phyloP scores from a whole-genome alignment of 2,797 vertebrate species.

The Anguilla marmorata region DNA sequence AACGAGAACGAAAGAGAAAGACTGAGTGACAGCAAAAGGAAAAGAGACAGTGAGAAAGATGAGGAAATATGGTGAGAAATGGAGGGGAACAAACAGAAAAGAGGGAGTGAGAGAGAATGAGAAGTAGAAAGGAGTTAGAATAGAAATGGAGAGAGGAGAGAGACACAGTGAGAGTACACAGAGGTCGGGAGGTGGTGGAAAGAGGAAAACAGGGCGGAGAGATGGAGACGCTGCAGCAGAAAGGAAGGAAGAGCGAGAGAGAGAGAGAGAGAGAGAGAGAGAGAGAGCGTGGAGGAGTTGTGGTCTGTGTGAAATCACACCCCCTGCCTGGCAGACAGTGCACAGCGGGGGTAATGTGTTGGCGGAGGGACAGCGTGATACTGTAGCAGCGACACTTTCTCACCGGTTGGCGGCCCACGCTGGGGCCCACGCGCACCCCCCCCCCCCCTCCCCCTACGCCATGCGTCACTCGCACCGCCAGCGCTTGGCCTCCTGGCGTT shows the following conservation, averaged over 20 bases:
- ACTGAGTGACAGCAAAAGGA: neutral
- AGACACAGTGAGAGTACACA: neutral
- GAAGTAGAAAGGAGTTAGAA: constrained; percentile 8
- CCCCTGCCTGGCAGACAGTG: constrained; percentile 16
- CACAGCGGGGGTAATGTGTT: constrained; percentile 11
- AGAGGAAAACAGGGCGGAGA: neutral
- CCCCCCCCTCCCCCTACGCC: neutral
- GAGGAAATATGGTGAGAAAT: neutral
- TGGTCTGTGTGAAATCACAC: neutral
- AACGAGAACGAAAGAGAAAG: neutral
- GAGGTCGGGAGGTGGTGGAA: neutral
- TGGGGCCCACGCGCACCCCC: neutral
- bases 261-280: neutral
- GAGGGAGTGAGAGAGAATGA: neutral
- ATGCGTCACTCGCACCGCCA: neutral
- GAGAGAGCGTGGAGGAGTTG: neutral
- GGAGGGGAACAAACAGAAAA: neutral
- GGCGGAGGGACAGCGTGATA: constrained; percentile 24
- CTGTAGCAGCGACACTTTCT: constrained; percentile 22
- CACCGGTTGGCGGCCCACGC: constrained; percentile 27
- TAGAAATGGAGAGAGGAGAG: neutral
- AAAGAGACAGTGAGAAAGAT: neutral
- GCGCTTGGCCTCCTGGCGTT: neutral
- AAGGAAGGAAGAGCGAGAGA: neutral
- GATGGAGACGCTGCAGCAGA: neutral